Base-by-base conservation (phyloP, 2,888 invertebrate species). In the Xanthia togata region DNA sequence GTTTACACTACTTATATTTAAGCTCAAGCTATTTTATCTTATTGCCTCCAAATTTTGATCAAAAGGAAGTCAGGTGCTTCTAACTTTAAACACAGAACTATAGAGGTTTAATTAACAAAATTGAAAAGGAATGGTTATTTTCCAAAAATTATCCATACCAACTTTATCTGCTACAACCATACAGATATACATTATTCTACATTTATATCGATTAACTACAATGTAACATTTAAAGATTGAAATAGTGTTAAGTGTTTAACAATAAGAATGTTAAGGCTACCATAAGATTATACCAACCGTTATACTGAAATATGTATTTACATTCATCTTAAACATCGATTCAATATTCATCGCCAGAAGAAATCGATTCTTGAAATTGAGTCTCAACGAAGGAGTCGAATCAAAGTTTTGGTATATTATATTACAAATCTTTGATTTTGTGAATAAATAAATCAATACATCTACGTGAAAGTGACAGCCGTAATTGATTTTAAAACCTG, bases 221-320 rank as follows among this genome's bases (percentile, higher is more conserved):
- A 70, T 76, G 83, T 87, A 76, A 76, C 76, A 79, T 79, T 71
- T 76, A 67, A 38, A 85, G 81, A 86, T 86, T 86, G 75, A 80
- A 86, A 82, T 78, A 62, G 84, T 86, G 87, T 79, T 87, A 87
- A 78, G 77, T 78, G 77, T 79, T 82, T 60, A 73, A 73, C 78
- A 84, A 85, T 75, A 83, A 76, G 83, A 79, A 78, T 69, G 70
- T 74, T 76, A 53, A 70, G 17, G 26, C 64, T 69, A 62, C 26
- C 12, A 41, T 53, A 35, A 47, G 6, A 71, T 76, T 67, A 79
- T 64, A 20, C 55, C 35, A 68, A n/a, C 31, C 41, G 41, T 64
- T 55, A 57, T 76, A 63, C 41, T 74, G 63, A 68, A 79, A 74
- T 53, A 44, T 64, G 59, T 63, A 14, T 63, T 73, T 59, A 20